Percentiles rank a stretch among this genome's conserved stretches.
Evolutionary conservation across 2,888 invertebrate species (phyloP).

Genomic region (Perizoma affinitatum): DNA sequence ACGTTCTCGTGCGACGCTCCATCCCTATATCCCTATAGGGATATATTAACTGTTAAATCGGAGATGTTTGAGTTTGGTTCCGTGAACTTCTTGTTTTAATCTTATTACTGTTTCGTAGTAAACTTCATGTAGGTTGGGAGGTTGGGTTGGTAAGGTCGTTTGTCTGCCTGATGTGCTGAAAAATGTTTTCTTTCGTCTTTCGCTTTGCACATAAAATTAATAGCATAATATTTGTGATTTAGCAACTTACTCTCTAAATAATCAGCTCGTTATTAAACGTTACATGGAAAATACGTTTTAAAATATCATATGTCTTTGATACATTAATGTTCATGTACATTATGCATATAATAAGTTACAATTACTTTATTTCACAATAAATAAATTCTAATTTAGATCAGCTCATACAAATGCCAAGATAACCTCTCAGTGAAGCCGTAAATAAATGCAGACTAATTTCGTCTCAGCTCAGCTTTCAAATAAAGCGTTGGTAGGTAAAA

Average conservation of each 20-base stretch:
- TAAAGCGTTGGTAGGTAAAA: slow-evolving; percentile 15
- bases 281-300: too few relatives aligned
- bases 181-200: too few relatives aligned
- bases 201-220: too few relatives aligned
- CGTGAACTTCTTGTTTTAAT: neutral
- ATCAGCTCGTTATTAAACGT: too few relatives aligned
- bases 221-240: too few relatives aligned
- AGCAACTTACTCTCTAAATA: too few relatives aligned
- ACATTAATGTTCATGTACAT: too few relatives aligned
- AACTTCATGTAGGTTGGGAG: neutral
- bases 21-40: neutral
- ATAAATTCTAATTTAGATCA: slow-evolving; percentile 59
- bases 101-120: slow-evolving; percentile 6
- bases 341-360: too few relatives aligned
- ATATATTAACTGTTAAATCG: too few relatives aligned
- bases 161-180: too few relatives aligned
- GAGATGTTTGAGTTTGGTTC: neutral
- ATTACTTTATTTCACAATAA: neutral
- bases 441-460: slow-evolving; percentile 54
- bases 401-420: slow-evolving; percentile 53
- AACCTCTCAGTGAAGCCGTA: slow-evolving; percentile 56
- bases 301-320: too few relatives aligned
- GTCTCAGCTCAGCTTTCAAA: slow-evolving; percentile 32
- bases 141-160: too few relatives aligned
- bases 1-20: neutral